Evolutionary conservation across 2,797 vertebrate species (phyloP), one percentile per base, ranked within the genome.

Genomic region (Characodon lateralis): DNA sequence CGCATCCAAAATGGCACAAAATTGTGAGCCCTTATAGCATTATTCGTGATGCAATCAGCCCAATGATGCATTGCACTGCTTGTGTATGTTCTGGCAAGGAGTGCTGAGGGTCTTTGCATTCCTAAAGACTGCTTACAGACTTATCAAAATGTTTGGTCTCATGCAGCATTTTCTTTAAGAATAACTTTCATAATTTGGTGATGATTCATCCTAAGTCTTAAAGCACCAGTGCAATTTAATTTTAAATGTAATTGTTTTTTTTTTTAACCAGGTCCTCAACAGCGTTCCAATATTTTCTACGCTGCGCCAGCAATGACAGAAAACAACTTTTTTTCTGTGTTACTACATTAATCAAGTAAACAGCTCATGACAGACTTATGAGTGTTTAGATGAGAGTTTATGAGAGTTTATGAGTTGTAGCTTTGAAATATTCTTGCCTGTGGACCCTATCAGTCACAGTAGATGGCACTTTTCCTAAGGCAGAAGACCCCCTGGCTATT

Each of bases 21-120:
- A 80, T 83, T 79, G 72, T 79, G 83, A 71, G 66, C 86, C 89
- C 89, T 78, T 53, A 92, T 73, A 24, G 35, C 55, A 77, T 84
- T 70, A 70, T 77, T 82, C 78, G 48, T 12, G 74, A 89, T 89
- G 77, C 35, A 82, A 85, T 89, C 89, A 81, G 82, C 26, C 53
- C 70, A 70, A 10, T 73, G 72, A 59, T 58, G 84, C 73, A 4
- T 76, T 35, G 77, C 69, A 65, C 56, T 16, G 2, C 72, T 58
- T 77, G 55, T 80, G 66, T 88, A 74, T 78, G 41, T 76, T 56
- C 68, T 76, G 81, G n/a, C 73, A 80, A 13, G 55, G 35, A 73
- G 51, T 71, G 20, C 28, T 20, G 18, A 26, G 41, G 18, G 10
- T 9, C 28, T 59, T 26, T 14, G 26, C 58, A 69, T 48, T 69